Evolutionary conservation across 2,113 vertebrate genomes (phyloP).

Genomic region (Tyrannus savana): DNA sequence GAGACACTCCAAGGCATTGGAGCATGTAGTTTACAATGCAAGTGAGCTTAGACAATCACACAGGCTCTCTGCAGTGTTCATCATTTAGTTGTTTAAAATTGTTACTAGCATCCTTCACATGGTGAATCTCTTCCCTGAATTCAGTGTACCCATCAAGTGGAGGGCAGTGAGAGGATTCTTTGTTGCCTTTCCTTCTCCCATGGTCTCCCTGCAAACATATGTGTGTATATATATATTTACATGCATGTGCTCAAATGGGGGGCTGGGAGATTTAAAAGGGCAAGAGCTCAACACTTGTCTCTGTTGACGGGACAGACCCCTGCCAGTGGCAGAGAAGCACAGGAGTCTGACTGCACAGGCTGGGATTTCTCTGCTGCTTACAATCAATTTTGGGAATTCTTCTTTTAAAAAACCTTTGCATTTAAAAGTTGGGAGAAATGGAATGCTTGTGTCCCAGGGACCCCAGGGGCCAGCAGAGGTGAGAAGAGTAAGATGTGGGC

Average conservation of each 20-base stretch:
- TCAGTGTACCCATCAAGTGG: background rate
- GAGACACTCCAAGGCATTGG: background rate
- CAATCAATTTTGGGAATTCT: background rate
- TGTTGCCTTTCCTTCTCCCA: background rate
- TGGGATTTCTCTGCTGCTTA: background rate
- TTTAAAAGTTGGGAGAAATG: background rate
- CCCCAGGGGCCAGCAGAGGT: background rate
- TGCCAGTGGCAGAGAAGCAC: rapidly evolving
- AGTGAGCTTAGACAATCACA: background rate
- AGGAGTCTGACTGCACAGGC: background rate
- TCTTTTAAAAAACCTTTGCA: background rate
- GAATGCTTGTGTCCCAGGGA: background rate
- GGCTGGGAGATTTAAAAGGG: background rate
- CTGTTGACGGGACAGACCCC: background rate
- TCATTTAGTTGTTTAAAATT: background rate
- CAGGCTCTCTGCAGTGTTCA: background rate
- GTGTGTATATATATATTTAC: rapidly evolving
- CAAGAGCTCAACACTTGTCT: background rate
- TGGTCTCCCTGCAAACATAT: rapidly evolving
- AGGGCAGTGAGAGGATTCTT: background rate
- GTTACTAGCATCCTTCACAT: background rate
- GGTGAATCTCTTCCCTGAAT: background rate
- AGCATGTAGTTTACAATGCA: background rate
- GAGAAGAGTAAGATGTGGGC: background rate
- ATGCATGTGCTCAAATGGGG: background rate